Percentiles rank a stretch among this genome's conserved stretches.
Evolutionary conservation across 2,888 invertebrate genomes (phyloP).

Genomic region (Pelosia muscerda): DNA sequence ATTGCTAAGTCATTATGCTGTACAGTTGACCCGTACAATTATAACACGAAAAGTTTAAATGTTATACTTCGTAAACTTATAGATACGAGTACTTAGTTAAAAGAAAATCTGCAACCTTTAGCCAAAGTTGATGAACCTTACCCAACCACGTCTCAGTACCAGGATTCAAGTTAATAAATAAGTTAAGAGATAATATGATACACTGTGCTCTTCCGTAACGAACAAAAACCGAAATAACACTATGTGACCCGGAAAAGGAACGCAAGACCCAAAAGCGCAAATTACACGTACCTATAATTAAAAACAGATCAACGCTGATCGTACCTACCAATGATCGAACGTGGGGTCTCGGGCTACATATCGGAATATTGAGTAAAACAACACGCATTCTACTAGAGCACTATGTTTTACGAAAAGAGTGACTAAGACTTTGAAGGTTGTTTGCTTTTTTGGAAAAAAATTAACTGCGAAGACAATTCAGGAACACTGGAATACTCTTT

Average conservation of each 20-base stretch:
- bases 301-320: not conserved
- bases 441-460: not conserved
- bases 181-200: no score
- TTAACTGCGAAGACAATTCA: no score
- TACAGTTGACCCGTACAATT: no score
- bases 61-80: no score
- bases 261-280: not conserved
- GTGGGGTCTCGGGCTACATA: not conserved
- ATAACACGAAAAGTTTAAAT: no score
- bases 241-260: not conserved
- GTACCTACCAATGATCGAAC: not conserved
- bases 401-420: not conserved
- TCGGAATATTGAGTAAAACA: not conserved
- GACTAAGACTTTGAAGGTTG: not conserved
- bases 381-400: not conserved
- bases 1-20: no score
- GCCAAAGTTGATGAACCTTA: no score
- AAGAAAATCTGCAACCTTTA: no score
- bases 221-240: not conserved
- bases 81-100: no score
- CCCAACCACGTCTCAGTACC: no score
- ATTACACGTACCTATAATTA: not conserved
- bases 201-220: no score
- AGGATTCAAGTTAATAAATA: no score
- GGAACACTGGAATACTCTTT: not conserved